Evolutionary conservation across 2,888 invertebrate genomes (phyloP).

Genomic region (Diabrotica balteata): DNA sequence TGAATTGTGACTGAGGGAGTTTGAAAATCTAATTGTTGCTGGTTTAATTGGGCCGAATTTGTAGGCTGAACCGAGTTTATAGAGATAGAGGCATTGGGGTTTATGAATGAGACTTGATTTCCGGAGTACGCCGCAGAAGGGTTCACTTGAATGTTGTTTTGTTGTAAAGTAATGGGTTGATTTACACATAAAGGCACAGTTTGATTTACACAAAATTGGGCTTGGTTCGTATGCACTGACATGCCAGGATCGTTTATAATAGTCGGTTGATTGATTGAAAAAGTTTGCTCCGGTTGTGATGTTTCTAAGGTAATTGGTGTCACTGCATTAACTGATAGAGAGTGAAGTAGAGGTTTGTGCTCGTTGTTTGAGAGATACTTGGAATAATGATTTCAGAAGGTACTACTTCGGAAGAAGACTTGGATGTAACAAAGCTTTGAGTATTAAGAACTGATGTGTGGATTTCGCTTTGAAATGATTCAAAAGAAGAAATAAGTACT

Average conservation of each 20-base stretch:
- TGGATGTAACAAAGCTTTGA: constrained; percentile 52
- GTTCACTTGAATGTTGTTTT: constrained; percentile 39
- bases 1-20: constrained; percentile 53
- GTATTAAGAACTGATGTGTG: constrained; percentile 56
- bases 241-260: constrained; percentile 39
- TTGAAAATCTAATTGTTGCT: constrained; percentile 49
- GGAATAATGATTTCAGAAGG: constrained; percentile 38
- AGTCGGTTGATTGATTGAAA: constrained; percentile 40
- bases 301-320: constrained; percentile 37
- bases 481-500: constrained; percentile 53
- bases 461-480: constrained; percentile 56
- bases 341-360: constrained; percentile 43
- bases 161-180: constrained; percentile 43
- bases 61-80: constrained; percentile 37
- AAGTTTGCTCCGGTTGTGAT: constrained; percentile 37
- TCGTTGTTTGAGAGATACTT: constrained; percentile 37
- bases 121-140: constrained; percentile 33
- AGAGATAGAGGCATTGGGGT: constrained; percentile 35
- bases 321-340: constrained; percentile 40
- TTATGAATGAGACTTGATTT: constrained; percentile 37
- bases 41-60: constrained; percentile 43
- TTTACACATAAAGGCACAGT: constrained; percentile 50
- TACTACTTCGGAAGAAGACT: constrained; percentile 50
- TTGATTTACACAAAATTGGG: constrained; percentile 50
- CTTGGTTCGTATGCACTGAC: constrained; percentile 39